Base-by-base conservation (phyloP, 2,888 invertebrate species). In the Trissolcus japonicus region DNA sequence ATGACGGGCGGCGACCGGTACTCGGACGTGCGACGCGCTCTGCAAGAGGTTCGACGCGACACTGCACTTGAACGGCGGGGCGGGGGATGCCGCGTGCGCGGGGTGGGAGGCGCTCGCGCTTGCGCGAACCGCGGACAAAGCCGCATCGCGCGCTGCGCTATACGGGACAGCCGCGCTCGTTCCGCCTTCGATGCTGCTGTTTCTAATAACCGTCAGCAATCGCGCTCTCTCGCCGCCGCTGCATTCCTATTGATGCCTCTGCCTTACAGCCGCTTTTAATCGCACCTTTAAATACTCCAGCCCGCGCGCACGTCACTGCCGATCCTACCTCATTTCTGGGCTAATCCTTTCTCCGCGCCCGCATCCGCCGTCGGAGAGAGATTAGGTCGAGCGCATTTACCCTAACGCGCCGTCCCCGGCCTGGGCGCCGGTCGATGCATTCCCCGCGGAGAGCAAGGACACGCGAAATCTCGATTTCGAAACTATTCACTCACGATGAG, bases 151-250 rank as follows among this genome's bases (percentile, higher is more conserved):
- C 89, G 89, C 90, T 91, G 91, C 90, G 89, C 91, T 91, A 35
- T 11, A 90, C 91, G 90, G 91, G 91, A 90, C 92, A 91, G 91
- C 90, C 90, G 66, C 90, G 66, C 91, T 91, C 85, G 89, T 80
- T 84, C 84, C 84, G 84, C 77, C 80, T 71, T 78, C 76, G 71
- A 71, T 63, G 53, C 65, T 63, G 59, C 60, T 56, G 68, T 66
- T 54, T 66, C 66, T 35, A 35, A 35, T 35, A 35, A 35, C 9
- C 35, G 11, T 35, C 35, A 35, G 35, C 82, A 81, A 80, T 79
- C 82, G 83, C 83, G 14, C 13, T 25, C 13, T 82, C 82, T 66
- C 79, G 80, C 62, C 75, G 81, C 77, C 68, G 78, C 74, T 56
- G 59, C 62, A 11, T 41, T 59, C 51, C 50, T 55, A 62, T 61